Evolutionary conservation across 2,888 invertebrate species (phyloP).

Genomic region (Andrena praecox): DNA sequence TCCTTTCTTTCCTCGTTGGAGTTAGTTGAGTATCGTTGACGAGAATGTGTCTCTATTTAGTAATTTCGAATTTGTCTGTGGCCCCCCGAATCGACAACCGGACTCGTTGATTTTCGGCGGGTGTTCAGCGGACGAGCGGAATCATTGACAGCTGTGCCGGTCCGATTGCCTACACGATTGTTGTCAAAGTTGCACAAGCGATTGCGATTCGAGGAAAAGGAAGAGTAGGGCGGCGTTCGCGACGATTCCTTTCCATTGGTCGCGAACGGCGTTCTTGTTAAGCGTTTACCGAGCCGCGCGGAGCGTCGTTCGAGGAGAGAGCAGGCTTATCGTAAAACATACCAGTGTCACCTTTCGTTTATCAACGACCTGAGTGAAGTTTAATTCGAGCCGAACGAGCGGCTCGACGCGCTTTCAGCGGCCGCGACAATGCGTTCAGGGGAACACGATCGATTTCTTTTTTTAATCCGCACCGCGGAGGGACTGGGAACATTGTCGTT

Average conservation of each 20-base stretch:
- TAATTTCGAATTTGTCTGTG: background rate
- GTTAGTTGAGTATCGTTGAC: background rate
- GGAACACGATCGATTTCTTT: conserved; percentile 9
- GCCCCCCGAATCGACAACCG: background rate
- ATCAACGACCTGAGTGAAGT: conserved; percentile 79
- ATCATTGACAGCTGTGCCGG: background rate
- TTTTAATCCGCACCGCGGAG: background rate
- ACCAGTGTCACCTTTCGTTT: conserved; percentile 81
- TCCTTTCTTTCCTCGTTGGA: background rate
- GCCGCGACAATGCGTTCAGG: conserved; percentile 43
- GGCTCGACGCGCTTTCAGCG: conserved; percentile 45
- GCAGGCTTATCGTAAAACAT: conserved; percentile 77
- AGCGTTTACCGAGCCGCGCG: conserved; percentile 25
- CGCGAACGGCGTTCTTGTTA: conserved; percentile 17
- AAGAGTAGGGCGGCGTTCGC: background rate
- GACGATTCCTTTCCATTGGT: conserved; percentile 17
- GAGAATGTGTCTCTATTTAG: background rate
- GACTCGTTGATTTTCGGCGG: background rate
- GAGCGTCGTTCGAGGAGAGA: conserved; percentile 46
- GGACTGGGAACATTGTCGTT: conserved; percentile 8
- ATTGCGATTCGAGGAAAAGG: background rate
- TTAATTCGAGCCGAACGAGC: conserved; percentile 74
- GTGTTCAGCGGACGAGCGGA: background rate
- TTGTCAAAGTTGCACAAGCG: background rate
- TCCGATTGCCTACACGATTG: background rate